Base-by-base conservation (phyloP, 2,113 vertebrate species). In the Leptosomus discolor region DNA sequence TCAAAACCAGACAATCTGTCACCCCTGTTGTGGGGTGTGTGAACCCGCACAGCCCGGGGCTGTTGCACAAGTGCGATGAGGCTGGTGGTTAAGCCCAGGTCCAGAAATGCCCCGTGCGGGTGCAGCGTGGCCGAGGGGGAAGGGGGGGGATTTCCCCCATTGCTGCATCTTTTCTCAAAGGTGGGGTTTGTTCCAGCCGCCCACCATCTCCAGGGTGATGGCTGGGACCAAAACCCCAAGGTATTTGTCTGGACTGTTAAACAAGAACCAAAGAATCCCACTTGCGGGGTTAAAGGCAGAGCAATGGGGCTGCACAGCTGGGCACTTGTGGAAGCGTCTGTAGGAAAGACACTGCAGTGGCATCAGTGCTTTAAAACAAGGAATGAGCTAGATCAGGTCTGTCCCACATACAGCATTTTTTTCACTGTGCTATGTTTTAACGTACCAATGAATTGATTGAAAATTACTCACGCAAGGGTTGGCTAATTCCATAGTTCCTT, bases 391-490 rank as follows among this genome's bases (percentile, higher is more conserved):
- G 56, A 36, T 29, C 71, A 43, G 58, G 7, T 17, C 34, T 54
- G 48, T 13, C 57, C 34, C 32, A 7, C 3, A 17, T 11, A 7
- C 39, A 6, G 4, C 0, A 1, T 20, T 34, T 37, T 48, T 63
- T 37, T 0, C 46, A 9, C 8, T 8, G 5, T 11, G 34, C 4
- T 30, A 8, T 8, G 16, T 48, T 48, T 37, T 5, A 48, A 30
- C 15, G 9, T 50, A 34, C 73, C 36, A 24, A 23, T 21, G 22
- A 82, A 71, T 6, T 0, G 3, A n/a, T 4, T 30, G 54, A 7
- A 67, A 87, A 29, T 22, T 0, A 4, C 29, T 30, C 16, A 11
- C 1, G 0, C 22, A 5, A n/a, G 30, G 29, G 12, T 0, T 37
- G 46, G 11, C 37, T 2, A 7, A 3, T 54, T 26, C 77, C 32